Evolutionary conservation across 2,113 vertebrate species (phyloP).

Genomic region (Seriola rivoliana): DNA sequence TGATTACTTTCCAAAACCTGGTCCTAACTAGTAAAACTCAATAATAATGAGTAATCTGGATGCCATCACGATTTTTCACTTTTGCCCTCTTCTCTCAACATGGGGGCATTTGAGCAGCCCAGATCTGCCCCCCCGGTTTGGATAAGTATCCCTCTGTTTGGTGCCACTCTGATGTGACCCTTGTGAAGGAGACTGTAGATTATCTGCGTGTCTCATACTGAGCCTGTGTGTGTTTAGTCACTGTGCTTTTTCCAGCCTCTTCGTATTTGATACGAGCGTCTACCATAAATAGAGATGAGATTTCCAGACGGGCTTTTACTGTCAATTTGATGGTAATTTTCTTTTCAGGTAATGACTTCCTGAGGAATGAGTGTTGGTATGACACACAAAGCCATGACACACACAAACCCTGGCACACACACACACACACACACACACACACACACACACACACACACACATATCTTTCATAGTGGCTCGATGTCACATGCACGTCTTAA

Average conservation of each 20-base stretch:
- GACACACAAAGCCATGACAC: neutral
- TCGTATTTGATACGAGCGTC: neutral
- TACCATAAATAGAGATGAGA: slow-evolving; percentile 18
- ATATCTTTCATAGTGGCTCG: neutral
- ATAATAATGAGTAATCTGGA: too few relatives aligned
- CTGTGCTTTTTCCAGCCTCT: neutral
- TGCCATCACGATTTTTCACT: too few relatives aligned
- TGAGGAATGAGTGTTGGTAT: neutral
- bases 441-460: neutral
- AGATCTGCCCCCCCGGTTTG: too few relatives aligned
- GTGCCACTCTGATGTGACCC: too few relatives aligned
- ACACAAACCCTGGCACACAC: neutral
- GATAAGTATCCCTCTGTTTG: too few relatives aligned
- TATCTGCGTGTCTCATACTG: too few relatives aligned
- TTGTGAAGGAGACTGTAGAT: too few relatives aligned
- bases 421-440: neutral
- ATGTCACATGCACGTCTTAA: neutral
- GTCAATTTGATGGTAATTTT: slow-evolving; percentile 1
- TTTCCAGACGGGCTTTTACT: neutral
- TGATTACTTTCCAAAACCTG: too few relatives aligned
- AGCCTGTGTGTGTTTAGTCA: neutral
- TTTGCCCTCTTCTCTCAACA: too few relatives aligned
- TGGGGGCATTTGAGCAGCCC: too few relatives aligned
- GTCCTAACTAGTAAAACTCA: too few relatives aligned
- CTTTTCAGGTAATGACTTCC: neutral